Base-by-base conservation (phyloP, 2,888 invertebrate genomes). In the Aspidiotus rigidus region DNA sequence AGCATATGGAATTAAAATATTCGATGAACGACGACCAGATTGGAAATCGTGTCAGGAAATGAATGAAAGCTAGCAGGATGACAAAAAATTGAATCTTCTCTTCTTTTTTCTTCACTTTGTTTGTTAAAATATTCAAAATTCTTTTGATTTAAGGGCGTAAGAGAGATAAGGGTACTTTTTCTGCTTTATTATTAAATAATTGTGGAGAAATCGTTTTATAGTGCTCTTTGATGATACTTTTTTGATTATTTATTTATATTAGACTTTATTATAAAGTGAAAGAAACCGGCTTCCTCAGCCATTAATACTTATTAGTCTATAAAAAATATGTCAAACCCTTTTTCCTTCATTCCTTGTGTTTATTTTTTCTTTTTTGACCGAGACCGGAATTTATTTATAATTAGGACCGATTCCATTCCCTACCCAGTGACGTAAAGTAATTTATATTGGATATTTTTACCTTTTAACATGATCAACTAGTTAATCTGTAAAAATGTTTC, bases 201-300 rank as follows among this genome's bases (percentile, higher is more conserved):
- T 62, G 49, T 62, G 17, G 62, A 62, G 49, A 62, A 62, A 62
- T 62, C 62, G 62, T 62, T 62, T 62, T 44, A 49, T 28, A 44
- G n/a, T 62, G 49, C 62, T 44, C 49, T 2, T 15, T 57, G 11
- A 10, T 15, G 11, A 57, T 57, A 16, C 11, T 57, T 16, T 11
- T 57, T 16, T 15, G 10, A 10, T 57, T 57, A 10, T 17, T 57
- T 17, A 10, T 28, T 28, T 28, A 28, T 28, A 28, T 28, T 28
- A 28, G 28, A 28, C 17, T 57, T 15, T n/a, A 49, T 49, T 13
- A 49, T 49, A 49, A 49, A 49, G 28, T 28, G 49, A 49, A 49
- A 13, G 2, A 49, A 49, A 49, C 49, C 49, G 49, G 49, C 49
- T 49, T n/a, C 49, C 49, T 49, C 49, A 49, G n/a, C 49, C 49